phyloP scores from a whole-genome alignment of 2,888 invertebrate genomes.

The Conchocele bisecta region DNA sequence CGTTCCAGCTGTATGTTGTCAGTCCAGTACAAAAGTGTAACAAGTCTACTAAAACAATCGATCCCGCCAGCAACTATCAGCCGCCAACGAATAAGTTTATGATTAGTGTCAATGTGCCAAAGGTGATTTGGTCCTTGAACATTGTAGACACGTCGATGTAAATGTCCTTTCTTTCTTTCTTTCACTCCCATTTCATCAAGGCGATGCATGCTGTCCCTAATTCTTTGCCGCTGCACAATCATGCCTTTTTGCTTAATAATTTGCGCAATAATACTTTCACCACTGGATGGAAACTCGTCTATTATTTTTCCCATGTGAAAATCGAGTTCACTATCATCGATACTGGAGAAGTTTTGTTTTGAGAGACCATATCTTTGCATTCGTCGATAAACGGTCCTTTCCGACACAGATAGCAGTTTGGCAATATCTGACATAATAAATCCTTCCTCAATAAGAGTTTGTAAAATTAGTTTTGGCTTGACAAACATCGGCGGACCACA shows the following conservation, averaged over 20 bases:
- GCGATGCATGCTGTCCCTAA: slow-evolving; percentile 16
- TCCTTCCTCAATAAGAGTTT: slow-evolving; percentile 11
- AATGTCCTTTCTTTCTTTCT: slow-evolving; percentile 2
- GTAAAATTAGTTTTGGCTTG: slow-evolving; percentile 15
- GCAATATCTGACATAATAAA: slow-evolving; percentile 23
- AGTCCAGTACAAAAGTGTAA: slow-evolving; percentile 25
- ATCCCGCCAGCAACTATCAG: slow-evolving; percentile 42
- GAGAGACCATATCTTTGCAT: slow-evolving; percentile 12
- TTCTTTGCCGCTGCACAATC: slow-evolving; percentile 5
- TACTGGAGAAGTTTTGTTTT: slow-evolving; percentile 4
- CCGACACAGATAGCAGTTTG: slow-evolving; percentile 20
- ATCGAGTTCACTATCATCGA: slow-evolving; percentile 13
- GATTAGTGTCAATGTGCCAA: slow-evolving; percentile 52
- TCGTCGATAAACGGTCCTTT: slow-evolving; percentile 28
- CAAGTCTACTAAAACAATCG: slow-evolving; percentile 51
- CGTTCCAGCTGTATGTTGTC: slow-evolving; percentile 40
- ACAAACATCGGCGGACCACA: slow-evolving; percentile 13
- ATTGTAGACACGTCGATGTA: slow-evolving; percentile 24
- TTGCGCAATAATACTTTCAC: too few species aligned
- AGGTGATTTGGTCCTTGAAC: slow-evolving; percentile 39
- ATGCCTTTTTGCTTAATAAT: too few species aligned
- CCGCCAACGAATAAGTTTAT: slow-evolving; percentile 47
- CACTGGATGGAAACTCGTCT: slow-evolving; percentile 15
- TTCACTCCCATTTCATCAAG: slow-evolving; percentile 1
- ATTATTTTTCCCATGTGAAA: not conserved